These are phyloP conservation scores for Leucania comma DNA, from an alignment of 2,888 invertebrate species.

Conservation along the genomic window DNA sequence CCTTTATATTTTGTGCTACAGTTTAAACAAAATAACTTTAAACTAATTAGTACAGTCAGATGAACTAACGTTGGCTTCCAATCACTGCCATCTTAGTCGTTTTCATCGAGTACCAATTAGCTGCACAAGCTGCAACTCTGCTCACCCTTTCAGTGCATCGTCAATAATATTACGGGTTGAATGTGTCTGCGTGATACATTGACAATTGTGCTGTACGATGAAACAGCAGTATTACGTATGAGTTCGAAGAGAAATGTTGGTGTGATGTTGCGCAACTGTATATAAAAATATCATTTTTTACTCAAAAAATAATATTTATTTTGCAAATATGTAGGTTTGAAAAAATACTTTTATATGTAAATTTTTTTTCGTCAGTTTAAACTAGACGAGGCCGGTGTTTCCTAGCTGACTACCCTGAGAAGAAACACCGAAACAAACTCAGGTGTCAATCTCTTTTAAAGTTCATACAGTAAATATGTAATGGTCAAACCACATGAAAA, in stretches of 20 bases:
- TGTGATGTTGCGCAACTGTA: neutral
- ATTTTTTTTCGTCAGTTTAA: no score
- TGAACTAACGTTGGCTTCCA: neutral
- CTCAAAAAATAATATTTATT: no score
- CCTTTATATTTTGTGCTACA: no score
- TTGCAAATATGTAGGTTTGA: no score
- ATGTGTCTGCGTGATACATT: constrained; percentile 24
- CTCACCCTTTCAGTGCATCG: constrained; percentile 33
- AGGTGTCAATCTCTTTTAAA: no score
- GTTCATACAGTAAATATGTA: no score
- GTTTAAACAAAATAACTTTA: neutral
- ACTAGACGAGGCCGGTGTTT: no score
- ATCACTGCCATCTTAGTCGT: constrained; percentile 21
- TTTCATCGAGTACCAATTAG: constrained; percentile 37
- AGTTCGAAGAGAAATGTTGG: neutral
- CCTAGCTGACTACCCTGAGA: no score
- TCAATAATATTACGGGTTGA: constrained; percentile 35
- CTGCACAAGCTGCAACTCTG: constrained; percentile 12
- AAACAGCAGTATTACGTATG: constrained; percentile 8
- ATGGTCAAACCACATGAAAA: no score
- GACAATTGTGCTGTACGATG: constrained; percentile 25
- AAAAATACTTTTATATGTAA: no score
- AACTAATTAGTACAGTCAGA: neutral
- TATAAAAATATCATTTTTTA: neutral
- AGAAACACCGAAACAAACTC: no score